Evolutionary conservation across 2,888 invertebrate species (phyloP).

Genomic region (Sarcophaga caerulescens): DNA sequence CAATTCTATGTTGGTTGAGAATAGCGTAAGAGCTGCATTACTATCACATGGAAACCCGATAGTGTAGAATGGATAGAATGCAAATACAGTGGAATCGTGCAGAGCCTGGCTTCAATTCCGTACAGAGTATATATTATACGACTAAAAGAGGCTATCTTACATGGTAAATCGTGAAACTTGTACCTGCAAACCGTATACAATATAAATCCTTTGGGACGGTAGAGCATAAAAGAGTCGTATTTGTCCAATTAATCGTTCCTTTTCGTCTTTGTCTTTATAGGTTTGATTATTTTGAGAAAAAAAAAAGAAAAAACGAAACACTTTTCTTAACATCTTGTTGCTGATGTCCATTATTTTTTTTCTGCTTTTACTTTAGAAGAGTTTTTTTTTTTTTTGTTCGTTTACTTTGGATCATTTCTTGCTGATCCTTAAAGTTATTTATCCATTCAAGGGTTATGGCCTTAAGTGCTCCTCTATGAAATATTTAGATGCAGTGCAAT

Average conservation of each 20-base stretch:
- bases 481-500: neutral
- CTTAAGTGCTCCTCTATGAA: conserved; percentile 36
- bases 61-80: too few species aligned
- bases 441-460: conserved; percentile 65
- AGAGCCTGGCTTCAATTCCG: too few species aligned
- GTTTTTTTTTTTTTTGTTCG: conserved; percentile 22
- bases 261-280: neutral
- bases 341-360: conserved; percentile 64
- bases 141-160: too few species aligned
- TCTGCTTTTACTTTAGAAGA: conserved; percentile 15
- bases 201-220: too few species aligned
- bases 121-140: too few species aligned
- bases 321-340: conserved; percentile 45
- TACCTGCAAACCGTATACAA: too few species aligned
- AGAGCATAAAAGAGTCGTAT: too few species aligned
- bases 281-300: conserved; percentile 45
- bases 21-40: too few species aligned
- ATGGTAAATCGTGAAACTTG: too few species aligned
- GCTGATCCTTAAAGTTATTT: conserved; percentile 76
- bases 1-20: too few species aligned
- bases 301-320: conserved; percentile 48
- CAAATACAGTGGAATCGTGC: too few species aligned
- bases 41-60: too few species aligned
- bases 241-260: neutral
- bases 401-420: conserved; percentile 74